These are phyloP conservation scores for Hyperoplus lanceolatus DNA, from an alignment of 2,797 vertebrate genomes.

Conservation along the genomic window DNA sequence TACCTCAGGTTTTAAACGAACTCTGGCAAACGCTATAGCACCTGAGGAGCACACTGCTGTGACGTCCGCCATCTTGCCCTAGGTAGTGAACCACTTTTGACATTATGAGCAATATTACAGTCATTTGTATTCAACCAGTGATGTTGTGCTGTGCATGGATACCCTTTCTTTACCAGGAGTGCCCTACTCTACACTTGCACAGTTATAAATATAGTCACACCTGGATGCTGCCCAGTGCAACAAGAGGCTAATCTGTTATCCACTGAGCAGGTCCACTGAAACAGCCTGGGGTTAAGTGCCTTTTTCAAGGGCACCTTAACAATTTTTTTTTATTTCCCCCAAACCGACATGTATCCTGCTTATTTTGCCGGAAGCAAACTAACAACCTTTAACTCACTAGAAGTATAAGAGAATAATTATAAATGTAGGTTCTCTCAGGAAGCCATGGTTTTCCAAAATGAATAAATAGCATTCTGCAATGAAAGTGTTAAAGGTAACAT, in stretches of 20 bases:
- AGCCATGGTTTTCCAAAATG: conserved; percentile 17
- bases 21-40: neutral
- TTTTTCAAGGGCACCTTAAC: conserved; percentile 50
- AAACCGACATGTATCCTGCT: conserved; percentile 15
- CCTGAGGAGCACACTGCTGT: no score
- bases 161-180: neutral
- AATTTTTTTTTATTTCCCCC: conserved; percentile 4
- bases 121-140: neutral
- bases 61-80: no score
- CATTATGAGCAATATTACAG: neutral
- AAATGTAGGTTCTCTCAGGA: conserved; percentile 17
- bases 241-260: conserved; percentile 13
- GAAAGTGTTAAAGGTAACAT: neutral
- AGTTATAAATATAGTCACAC: conserved; percentile 22
- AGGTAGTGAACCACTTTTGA: neutral
- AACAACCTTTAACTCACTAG: conserved; percentile 8
- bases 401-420: neutral
- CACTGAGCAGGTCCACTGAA: conserved; percentile 17
- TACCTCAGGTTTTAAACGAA: neutral
- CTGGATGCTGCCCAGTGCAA: conserved; percentile 25
- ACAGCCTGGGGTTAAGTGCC: conserved; percentile 41
- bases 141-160: neutral
- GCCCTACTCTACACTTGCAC: neutral
- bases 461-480: neutral
- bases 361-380: conserved; percentile 13